Conservation (phyloP, 2,113 vertebrate species). For the Apus apus region DNA sequence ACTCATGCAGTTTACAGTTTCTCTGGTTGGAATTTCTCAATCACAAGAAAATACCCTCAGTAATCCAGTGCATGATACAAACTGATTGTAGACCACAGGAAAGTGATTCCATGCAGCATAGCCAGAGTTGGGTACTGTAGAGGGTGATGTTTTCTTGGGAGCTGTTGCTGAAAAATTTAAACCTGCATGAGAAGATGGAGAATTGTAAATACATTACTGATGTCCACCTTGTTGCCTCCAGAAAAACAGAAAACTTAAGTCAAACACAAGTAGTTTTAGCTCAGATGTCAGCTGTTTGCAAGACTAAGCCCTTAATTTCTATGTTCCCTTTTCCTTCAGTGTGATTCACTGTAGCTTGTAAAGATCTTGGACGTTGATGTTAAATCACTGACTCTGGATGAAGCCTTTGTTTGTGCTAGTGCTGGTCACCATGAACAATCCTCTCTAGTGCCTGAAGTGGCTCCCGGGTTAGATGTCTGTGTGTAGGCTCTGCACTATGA, state of each 20-base stretch:
- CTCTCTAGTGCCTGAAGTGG: not conserved
- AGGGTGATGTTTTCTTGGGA: not conserved
- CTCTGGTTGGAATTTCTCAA: not conserved
- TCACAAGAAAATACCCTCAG: not conserved
- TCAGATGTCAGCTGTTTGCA: not conserved
- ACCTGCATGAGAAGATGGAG: not conserved
- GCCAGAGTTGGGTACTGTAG: not conserved
- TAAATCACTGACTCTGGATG: not conserved
- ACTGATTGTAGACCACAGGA: not conserved
- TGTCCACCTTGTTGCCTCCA: not conserved
- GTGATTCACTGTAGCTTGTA: not conserved
- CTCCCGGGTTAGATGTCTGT: not conserved
- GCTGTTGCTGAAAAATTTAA: not conserved
- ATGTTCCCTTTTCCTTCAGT: not conserved
- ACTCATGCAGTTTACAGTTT: not conserved
- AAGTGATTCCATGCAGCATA: not conserved
- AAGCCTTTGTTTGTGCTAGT: not conserved
- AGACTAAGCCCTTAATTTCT: not conserved
- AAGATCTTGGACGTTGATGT: not conserved
- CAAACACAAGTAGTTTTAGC: not conserved
- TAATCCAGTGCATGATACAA: not conserved
- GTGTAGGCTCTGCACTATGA: not conserved
- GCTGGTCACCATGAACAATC: not conserved
- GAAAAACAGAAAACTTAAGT: not conserved
- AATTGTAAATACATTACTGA: not conserved